These are phyloP conservation scores for Polyploca ridens DNA, from an alignment of 2,888 invertebrate genomes.

Conservation along the genomic window DNA sequence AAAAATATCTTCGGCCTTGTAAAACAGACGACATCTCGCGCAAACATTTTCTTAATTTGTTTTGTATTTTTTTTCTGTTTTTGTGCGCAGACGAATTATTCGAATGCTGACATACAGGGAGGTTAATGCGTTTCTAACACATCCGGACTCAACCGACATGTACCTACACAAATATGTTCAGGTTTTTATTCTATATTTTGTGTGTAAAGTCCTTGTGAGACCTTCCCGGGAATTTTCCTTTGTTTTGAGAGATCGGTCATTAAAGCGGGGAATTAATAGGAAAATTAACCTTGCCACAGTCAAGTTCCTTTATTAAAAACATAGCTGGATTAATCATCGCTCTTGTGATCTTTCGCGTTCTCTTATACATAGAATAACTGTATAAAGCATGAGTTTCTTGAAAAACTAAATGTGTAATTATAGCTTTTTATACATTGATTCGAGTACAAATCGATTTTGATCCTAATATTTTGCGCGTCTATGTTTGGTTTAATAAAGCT, in stretches of 20 bases:
- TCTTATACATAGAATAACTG: neutral
- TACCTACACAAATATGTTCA: slow-evolving; percentile 51
- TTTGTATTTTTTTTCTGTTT: slow-evolving; percentile 50
- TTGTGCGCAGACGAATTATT: slow-evolving; percentile 77
- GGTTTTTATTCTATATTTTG: slow-evolving; percentile 51
- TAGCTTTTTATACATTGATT: neutral
- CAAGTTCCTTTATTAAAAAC: neutral
- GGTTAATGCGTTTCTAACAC: slow-evolving; percentile 55
- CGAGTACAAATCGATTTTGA: neutral
- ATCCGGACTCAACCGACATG: slow-evolving; percentile 57
- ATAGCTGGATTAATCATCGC: neutral
- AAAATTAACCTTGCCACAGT: neutral
- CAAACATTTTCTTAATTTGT: slow-evolving; percentile 20
- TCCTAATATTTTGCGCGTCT: neutral
- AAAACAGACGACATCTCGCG: slow-evolving; percentile 14
- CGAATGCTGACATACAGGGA: slow-evolving; percentile 72
- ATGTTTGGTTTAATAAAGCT: neutral
- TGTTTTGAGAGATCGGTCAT: slow-evolving; percentile 15
- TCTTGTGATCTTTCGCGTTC: too few relatives aligned
- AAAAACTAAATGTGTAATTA: neutral
- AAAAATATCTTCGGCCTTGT: slow-evolving; percentile 14
- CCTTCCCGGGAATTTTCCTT: slow-evolving; percentile 28
- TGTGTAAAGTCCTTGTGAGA: slow-evolving; percentile 13
- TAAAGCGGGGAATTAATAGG: slow-evolving; percentile 4
- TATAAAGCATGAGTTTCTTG: neutral